phyloP scores from a whole-genome alignment of 2,888 invertebrate genomes.

The Raillietiella orientalis region DNA sequence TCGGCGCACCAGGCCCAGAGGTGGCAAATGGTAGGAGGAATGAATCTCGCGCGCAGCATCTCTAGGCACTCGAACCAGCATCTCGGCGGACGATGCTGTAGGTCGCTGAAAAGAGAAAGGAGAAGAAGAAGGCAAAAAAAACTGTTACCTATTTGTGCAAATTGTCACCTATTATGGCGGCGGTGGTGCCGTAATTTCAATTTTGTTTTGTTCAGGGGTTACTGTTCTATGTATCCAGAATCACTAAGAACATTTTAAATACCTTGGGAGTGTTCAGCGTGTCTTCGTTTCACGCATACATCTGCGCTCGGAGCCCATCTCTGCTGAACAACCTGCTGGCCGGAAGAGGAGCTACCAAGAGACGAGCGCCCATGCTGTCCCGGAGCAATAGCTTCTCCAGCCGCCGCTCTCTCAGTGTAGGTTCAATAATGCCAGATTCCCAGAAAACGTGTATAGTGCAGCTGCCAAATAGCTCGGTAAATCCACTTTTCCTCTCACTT shows the following conservation, averaged over 20 bases:
- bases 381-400: constrained; percentile 21
- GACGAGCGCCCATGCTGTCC: constrained; percentile 44
- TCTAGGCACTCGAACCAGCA: too few relatives aligned
- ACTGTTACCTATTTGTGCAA: too few relatives aligned
- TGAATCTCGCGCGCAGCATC: too few relatives aligned
- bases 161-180: too few relatives aligned
- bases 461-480: constrained; percentile 37
- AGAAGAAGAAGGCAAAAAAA: too few relatives aligned
- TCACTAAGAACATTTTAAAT: constrained; percentile 75
- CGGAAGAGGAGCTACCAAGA: constrained; percentile 61
- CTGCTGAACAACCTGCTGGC: constrained; percentile 65
- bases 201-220: constrained; percentile 35
- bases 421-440: too few relatives aligned
- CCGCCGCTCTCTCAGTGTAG: constrained; percentile 6
- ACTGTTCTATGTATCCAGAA: constrained; percentile 71
- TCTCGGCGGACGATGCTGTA: too few relatives aligned
- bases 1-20: too few relatives aligned
- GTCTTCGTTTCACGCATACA: constrained; percentile 89
- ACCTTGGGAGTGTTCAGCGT: constrained; percentile 89
- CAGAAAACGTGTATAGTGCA: constrained; percentile 66
- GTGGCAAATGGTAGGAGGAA: too few relatives aligned
- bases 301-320: constrained; percentile 79
- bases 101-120: too few relatives aligned
- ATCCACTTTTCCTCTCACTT: constrained; percentile 1
- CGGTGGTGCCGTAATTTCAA: too few relatives aligned